Base-by-base conservation (phyloP, 2,113 vertebrate genomes). In the Megaceryle maxima region DNA sequence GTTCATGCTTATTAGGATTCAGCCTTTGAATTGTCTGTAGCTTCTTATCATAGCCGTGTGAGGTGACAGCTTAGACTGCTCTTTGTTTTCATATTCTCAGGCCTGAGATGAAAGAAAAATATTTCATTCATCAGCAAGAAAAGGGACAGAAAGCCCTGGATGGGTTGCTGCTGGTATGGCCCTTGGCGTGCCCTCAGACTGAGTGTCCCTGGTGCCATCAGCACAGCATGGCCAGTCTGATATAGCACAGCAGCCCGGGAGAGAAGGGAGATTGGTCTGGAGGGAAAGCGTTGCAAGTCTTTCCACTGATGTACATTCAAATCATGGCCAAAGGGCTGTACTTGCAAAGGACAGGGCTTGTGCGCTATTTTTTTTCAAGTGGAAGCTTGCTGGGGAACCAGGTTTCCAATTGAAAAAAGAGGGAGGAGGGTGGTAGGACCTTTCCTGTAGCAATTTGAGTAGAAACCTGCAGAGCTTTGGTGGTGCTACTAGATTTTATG, bases 241-340 rank as follows among this genome's bases (percentile, higher is more conserved):
- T 55, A 76, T 55, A 76, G 63, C 1, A 8, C 48, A 37, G 46
- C 56, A 82, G 51, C n/a, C n/a, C 0, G 0, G 67, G 6, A 70
- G 21, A 16, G 29, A 64, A 80, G 18, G 9, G 28, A 56, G 17
- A 35, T 41, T 43, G 13, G 25, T 41, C 53, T 56, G 50, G 33
- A 92, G 24, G 33, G 53, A 81, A 73, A 50, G 81, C 19, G 77
- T 59, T 84, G 14, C n/a, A 44, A 69, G 20, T 31, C 28, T 72
- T 92, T 87, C 59, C 1, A 4, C 11, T 70, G 44, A 11, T 16
- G 8, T 26, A 4, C 1, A 0, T 26, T 43, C 66, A 72, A 59
- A 50, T 39, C 4, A 4, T 14, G 60, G 31, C 31, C 13, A 75
- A 48, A 59, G 48, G 41, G 24, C 41, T 66, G 10, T 7, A 15